Percentiles rank a stretch among this genome's conserved stretches.
Conservation (phyloP, 1,140 invertebrate species). For the Drosophila kohkoa region DNA sequence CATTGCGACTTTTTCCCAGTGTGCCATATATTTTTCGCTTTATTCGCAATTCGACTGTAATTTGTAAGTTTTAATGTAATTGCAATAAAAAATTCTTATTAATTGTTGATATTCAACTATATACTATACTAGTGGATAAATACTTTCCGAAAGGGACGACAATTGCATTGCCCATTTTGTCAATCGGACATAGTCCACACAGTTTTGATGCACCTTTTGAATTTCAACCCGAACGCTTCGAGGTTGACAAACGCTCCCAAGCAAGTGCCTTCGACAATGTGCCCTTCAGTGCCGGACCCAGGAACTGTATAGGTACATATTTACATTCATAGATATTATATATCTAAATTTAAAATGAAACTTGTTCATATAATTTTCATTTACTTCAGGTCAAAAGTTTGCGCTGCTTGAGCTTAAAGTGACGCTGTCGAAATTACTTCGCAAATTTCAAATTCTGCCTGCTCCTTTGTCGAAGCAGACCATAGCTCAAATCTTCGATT, state of each 20-base stretch:
- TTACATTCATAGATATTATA: background rate
- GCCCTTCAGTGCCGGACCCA: conserved; percentile 86
- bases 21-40: conserved; percentile 88
- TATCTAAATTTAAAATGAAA: background rate
- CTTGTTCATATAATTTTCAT: too few species aligned
- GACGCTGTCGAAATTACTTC: conserved; percentile 80
- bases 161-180: conserved; percentile 46
- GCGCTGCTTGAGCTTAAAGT: conserved; percentile 85
- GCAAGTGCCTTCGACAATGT: conserved; percentile 86
- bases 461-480: conserved; percentile 41
- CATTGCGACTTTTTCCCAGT: conserved; percentile 88
- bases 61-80: conserved; percentile 42
- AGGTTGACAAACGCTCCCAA: conserved; percentile 75
- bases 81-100: background rate
- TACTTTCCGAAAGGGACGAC: conserved; percentile 52
- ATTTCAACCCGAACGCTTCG: conserved; percentile 92
- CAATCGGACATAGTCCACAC: conserved; percentile 63
- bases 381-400: conserved; percentile 85
- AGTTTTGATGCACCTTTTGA: conserved; percentile 89
- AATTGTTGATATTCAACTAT: background rate
- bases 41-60: conserved; percentile 37
- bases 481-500: conserved; percentile 39
- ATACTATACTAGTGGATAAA: conserved; percentile 43
- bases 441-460: conserved; percentile 64
- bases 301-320: conserved; percentile 73